A percentile compares a stretch with the other conserved stretches of the same genome.
These are phyloP conservation scores for Coboldia fuscipes DNA, from an alignment of 1,140 invertebrate genomes.

Conservation along the genomic window DNA sequence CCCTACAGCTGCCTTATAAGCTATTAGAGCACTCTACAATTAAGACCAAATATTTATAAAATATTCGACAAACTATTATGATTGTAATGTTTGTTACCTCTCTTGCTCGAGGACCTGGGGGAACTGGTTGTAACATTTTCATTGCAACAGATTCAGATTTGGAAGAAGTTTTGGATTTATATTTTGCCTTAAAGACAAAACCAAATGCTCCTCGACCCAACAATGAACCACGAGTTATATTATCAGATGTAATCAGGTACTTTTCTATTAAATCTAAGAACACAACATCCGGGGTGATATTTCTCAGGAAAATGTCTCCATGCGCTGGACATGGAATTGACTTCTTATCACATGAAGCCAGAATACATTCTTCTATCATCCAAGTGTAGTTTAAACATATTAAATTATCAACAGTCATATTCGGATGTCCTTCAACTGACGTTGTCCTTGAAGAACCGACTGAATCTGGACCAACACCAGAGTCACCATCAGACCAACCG, in stretches of 20 bases:
- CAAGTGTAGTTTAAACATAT: constrained; percentile 45
- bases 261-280: constrained; percentile 73
- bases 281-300: constrained; percentile 54
- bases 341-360: constrained; percentile 46
- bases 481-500: constrained; percentile 29
- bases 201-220: constrained; percentile 94
- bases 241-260: constrained; percentile 55
- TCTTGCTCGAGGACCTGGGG: constrained; percentile 56
- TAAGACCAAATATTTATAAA: not conserved
- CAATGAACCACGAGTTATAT: constrained; percentile 53
- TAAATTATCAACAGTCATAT: too few species aligned
- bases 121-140: constrained; percentile 88
- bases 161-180: constrained; percentile 35
- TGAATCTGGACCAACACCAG: constrained; percentile 31
- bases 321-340: constrained; percentile 40
- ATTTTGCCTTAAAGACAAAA: constrained; percentile 76
- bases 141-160: constrained; percentile 60
- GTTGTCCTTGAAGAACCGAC: constrained; percentile 50
- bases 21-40: constrained; percentile 15
- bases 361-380: constrained; percentile 91
- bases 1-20: constrained; percentile 44
- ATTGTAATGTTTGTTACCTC: constrained; percentile 11
- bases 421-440: constrained; percentile 55
- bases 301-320: constrained; percentile 31
- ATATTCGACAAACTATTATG: not conserved